These are phyloP conservation scores for Dicroscelio sp. DNA, from an alignment of 2,888 invertebrate species.

Conservation along the genomic window DNA sequence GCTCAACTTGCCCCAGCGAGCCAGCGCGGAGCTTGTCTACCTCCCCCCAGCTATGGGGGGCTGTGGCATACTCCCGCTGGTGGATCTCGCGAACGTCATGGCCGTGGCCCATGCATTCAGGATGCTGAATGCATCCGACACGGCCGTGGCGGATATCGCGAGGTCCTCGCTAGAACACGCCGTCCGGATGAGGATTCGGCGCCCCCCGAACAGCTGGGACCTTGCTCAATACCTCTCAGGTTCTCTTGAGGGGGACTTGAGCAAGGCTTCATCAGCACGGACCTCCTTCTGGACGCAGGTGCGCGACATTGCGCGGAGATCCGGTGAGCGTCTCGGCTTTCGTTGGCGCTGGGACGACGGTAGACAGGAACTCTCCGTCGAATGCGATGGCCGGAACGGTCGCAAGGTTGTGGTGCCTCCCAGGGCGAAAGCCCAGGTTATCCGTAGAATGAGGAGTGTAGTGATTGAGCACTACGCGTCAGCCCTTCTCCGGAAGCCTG, in stretches of 20 bases:
- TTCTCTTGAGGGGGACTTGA: constrained; percentile 37
- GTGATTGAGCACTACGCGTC: constrained; percentile 30
- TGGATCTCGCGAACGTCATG: constrained; percentile 85
- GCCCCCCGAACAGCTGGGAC: constrained; percentile 55
- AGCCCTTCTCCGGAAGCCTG: constrained; percentile 73
- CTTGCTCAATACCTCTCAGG: constrained; percentile 79
- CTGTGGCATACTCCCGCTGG: constrained; percentile 87
- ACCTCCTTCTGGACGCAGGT: constrained; percentile 81
- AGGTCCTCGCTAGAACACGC: constrained; percentile 76
- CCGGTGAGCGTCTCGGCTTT: constrained; percentile 50
- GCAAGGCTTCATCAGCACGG: not conserved
- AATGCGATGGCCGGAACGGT: not conserved
- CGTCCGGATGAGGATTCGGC: constrained; percentile 65
- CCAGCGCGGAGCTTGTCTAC: constrained; percentile 87
- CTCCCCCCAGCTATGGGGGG: constrained; percentile 85
- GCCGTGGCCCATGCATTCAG: constrained; percentile 87
- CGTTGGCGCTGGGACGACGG: constrained; percentile 82
- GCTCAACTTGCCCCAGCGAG: constrained; percentile 88
- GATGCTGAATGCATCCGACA: constrained; percentile 85
- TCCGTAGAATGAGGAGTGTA: constrained; percentile 11
- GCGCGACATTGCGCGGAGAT: constrained; percentile 79
- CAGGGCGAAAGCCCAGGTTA: constrained; percentile 19
- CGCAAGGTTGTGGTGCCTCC: constrained; percentile 79
- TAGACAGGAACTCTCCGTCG: constrained; percentile 53
- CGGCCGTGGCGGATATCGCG: constrained; percentile 80